These are phyloP conservation scores for Ypsolopha scabrella DNA, from an alignment of 2,888 invertebrate genomes.

Conservation along the genomic window DNA sequence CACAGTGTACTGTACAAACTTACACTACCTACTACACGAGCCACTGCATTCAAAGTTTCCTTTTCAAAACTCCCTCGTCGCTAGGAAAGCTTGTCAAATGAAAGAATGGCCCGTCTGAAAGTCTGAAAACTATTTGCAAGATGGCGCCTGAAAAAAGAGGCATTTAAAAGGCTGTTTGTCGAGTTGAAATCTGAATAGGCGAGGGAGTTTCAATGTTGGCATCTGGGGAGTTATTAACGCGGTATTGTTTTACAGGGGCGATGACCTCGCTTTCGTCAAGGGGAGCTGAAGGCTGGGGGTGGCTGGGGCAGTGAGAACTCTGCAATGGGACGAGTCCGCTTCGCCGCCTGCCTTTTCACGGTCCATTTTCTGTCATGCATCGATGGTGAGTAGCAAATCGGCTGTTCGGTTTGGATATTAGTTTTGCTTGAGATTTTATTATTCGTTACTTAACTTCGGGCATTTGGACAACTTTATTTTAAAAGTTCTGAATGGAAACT, in stretches of 20 bases:
- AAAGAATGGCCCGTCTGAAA: not conserved
- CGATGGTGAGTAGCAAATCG: slow-evolving; percentile 39
- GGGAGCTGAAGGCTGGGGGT: not conserved
- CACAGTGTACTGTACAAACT: no score
- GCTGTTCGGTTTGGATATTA: no score
- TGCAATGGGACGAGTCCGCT: slow-evolving; percentile 45
- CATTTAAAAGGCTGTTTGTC: slow-evolving; percentile 1
- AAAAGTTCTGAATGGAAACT: no score
- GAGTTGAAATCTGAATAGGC: not conserved
- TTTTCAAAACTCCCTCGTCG: not conserved
- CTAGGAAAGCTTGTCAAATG: slow-evolving; percentile 1
- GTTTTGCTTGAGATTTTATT: no score
- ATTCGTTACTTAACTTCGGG: no score
- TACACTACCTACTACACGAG: no score
- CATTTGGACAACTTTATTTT: no score
- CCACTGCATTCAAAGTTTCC: not conserved
- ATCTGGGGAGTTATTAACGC: not conserved
- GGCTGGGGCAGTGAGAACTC: slow-evolving; percentile 19
- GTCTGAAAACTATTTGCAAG: not conserved
- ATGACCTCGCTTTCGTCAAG: slow-evolving; percentile 28
- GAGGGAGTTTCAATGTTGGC: slow-evolving; percentile 26
- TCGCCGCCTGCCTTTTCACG: slow-evolving; percentile 50
- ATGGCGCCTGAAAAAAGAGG: not conserved
- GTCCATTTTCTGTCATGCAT: slow-evolving; percentile 60
- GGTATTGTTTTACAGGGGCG: slow-evolving; percentile 54